A percentile compares a stretch with the other conserved stretches of the same genome.
These are phyloP conservation scores for Pseudochirops corinnae DNA, from an alignment of 2,797 vertebrate genomes.

Conservation along the genomic window DNA sequence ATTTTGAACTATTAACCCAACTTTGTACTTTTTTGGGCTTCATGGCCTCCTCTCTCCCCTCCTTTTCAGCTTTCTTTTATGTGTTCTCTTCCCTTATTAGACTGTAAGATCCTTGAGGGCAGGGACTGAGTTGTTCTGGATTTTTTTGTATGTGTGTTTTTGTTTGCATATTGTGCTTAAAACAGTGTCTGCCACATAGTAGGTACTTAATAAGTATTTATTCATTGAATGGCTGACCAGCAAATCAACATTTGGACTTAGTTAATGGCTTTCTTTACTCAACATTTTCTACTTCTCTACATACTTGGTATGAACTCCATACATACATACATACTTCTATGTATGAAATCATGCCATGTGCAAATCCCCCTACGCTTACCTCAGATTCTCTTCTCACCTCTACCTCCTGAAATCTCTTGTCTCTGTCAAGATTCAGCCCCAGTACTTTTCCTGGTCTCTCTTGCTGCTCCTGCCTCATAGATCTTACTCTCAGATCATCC, in stretches of 20 bases:
- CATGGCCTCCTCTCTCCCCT: background rate
- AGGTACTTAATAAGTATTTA: background rate
- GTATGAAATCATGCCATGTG: background rate
- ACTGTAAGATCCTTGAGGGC: background rate
- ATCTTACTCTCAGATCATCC: background rate
- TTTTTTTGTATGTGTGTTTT: background rate
- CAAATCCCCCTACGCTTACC: background rate
- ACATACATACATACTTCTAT: background rate
- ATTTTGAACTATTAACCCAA: background rate
- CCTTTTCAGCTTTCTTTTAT: background rate
- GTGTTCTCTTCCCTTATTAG: background rate
- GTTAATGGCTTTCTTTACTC: background rate
- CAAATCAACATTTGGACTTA: background rate
- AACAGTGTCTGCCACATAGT: background rate
- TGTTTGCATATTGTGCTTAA: background rate
- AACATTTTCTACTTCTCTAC: background rate
- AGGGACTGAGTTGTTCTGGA: background rate
- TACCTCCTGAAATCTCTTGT: background rate
- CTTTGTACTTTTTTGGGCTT: constrained; percentile 5
- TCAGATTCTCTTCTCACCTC: background rate
- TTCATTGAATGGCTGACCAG: background rate
- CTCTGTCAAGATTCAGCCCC: background rate
- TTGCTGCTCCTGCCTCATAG: background rate
- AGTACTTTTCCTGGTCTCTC: background rate
- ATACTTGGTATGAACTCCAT: background rate